Conservation (phyloP, 2,113 vertebrate genomes). For the Muntiacus muntjak region DNA sequence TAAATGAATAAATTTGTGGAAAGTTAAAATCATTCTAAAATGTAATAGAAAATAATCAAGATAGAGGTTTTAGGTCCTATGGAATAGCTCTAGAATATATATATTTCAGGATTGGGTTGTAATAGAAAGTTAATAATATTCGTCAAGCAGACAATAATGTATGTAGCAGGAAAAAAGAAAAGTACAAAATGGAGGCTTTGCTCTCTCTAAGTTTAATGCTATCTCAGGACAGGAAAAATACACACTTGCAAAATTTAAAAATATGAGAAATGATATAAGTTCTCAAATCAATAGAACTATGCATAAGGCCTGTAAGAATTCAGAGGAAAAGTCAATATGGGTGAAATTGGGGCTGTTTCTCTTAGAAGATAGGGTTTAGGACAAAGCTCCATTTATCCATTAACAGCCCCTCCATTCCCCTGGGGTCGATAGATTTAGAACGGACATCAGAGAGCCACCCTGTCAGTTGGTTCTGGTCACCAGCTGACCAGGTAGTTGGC, state of each 20-base stretch:
- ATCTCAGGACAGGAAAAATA: background rate
- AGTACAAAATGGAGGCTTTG: background rate
- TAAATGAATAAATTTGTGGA: background rate
- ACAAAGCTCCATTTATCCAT: background rate
- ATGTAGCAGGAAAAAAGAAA: background rate
- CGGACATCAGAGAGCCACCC: background rate
- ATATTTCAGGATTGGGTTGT: background rate
- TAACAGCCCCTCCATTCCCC: accelerated
- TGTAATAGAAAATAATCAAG: background rate
- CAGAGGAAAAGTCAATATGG: background rate
- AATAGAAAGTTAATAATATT: background rate
- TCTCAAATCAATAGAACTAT: background rate
- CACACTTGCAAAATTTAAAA: background rate
- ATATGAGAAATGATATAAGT: background rate
- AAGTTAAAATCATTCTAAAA: background rate
- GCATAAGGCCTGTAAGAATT: background rate
- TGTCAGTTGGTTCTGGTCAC: background rate
- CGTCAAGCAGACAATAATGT: background rate
- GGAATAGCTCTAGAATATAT: background rate
- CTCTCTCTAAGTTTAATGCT: background rate
- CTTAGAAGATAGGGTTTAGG: background rate
- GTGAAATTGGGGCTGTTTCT: background rate
- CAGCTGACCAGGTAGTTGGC: background rate
- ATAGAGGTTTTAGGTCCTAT: background rate
- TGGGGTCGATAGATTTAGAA: background rate